Base-by-base conservation (phyloP, 2,888 invertebrate species). In the Spilosoma lubricipeda region DNA sequence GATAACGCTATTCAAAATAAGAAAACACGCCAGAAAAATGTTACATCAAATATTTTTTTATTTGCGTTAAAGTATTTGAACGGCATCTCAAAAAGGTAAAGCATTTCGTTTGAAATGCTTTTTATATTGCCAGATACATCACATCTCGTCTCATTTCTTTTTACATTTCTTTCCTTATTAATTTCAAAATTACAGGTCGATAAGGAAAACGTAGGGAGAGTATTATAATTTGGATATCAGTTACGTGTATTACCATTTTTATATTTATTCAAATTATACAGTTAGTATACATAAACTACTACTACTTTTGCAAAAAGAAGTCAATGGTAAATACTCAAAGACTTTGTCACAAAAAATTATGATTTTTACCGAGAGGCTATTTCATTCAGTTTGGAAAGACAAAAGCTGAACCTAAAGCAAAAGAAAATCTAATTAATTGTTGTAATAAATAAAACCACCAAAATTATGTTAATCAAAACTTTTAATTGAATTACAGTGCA, bases 181-280 rank as follows among this genome's bases (percentile, higher is more conserved):
- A 42, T 77, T 70, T 75, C 68, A 71, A 71, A 80, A 76, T 79
- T 75, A 74, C 52, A 77, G 30, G 70, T 67, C 70, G 75, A 70
- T 67, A 74, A 77, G 79, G 79, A 77, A 77, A 77, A 77, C 64
- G 59, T 70, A n/a, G 33, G 70, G 69, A 76, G 75, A 77, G 23
- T 75, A 68, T 79, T 77, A 72, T 66, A 52, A 33, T 8, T 63
- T 70, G 11, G n/a, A 73, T 52, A 48, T 56, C 52, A 56, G 23
- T 56, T 11, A n/a, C 9, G n/a, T n/a, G 52, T 23, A 18, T 20
- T 48, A 18, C 3, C 20, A 48, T 5, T 5, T 48, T 48, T 18
- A 48, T 18, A 48, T 5, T 48, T 18, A 18, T 18, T 5, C 3
- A 39, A 39, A 39, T 39, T 39, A 39, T 39, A 39, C 39, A 39